phyloP scores from a whole-genome alignment of 2,113 vertebrate species.

The Trichechus manatus region DNA sequence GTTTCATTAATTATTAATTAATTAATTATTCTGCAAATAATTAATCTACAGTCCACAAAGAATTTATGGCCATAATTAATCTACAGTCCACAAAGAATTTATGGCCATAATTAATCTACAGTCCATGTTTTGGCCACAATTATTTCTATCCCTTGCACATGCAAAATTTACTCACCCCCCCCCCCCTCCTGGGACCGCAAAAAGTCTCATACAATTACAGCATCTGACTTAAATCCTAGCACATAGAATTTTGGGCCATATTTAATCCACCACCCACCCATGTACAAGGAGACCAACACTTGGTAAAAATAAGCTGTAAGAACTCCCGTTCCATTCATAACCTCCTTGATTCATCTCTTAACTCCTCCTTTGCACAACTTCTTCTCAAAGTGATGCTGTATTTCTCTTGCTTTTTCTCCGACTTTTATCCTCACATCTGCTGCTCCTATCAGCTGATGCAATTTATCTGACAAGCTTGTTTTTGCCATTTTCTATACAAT shows the following conservation, averaged over 20 bases:
- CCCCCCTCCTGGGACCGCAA: background rate
- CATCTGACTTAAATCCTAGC: background rate
- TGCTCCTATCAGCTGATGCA: background rate
- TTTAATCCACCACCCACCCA: background rate
- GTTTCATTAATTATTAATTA: background rate
- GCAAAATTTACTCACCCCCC: background rate
- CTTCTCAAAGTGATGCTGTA: background rate
- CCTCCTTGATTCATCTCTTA: background rate
- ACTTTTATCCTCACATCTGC: background rate
- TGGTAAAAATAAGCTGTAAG: background rate
- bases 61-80: background rate
- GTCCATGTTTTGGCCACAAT: background rate
- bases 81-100: background rate
- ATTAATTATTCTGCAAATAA: background rate
- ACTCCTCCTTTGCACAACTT: background rate
- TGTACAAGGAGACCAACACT: background rate
- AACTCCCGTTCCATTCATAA: no score
- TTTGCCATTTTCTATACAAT: background rate
- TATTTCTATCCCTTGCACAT: background rate
- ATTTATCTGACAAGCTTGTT: background rate
- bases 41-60: background rate
- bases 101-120: background rate
- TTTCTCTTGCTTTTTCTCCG: background rate
- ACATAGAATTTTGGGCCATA: background rate
- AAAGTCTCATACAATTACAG: background rate